Conservation (phyloP, 1,140 invertebrate genomes). For the Hycleus cichorii region DNA sequence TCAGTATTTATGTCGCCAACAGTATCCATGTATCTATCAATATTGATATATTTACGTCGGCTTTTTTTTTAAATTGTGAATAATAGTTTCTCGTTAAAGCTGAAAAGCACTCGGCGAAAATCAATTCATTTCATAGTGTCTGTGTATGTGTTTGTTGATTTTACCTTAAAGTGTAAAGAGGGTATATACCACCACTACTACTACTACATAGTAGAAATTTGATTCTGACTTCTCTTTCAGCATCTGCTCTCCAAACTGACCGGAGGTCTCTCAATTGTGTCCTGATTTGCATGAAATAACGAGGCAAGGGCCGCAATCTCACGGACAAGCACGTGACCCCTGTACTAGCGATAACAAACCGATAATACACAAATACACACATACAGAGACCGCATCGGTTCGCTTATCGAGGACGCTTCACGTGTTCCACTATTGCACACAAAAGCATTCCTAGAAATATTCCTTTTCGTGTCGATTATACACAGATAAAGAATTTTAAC, state of each 20-base stretch:
- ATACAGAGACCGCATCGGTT: too few species aligned
- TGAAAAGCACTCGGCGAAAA: too few species aligned
- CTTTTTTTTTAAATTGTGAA: too few species aligned
- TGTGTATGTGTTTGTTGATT: too few species aligned
- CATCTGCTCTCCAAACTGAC: conserved; percentile 12
- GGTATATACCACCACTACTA: too few species aligned
- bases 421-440: not conserved
- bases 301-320: conserved; percentile 19
- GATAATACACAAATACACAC: conserved; percentile 6
- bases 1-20: too few species aligned
- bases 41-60: too few species aligned
- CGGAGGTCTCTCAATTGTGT: conserved; percentile 18
- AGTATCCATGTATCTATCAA: too few species aligned
- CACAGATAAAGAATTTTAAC: conserved; percentile 10
- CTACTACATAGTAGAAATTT: too few species aligned
- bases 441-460: conserved; percentile 13
- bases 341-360: conserved; percentile 18
- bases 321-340: conserved; percentile 20
- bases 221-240: conserved; percentile 5
- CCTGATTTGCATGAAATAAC: conserved; percentile 25
- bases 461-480: conserved; percentile 16
- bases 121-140: too few species aligned
- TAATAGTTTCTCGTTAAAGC: too few species aligned
- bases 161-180: too few species aligned
- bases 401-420: conserved; percentile 13